Evolutionary conservation across 2,113 vertebrate genomes (phyloP).

Genomic region (Psophia crepitans): DNA sequence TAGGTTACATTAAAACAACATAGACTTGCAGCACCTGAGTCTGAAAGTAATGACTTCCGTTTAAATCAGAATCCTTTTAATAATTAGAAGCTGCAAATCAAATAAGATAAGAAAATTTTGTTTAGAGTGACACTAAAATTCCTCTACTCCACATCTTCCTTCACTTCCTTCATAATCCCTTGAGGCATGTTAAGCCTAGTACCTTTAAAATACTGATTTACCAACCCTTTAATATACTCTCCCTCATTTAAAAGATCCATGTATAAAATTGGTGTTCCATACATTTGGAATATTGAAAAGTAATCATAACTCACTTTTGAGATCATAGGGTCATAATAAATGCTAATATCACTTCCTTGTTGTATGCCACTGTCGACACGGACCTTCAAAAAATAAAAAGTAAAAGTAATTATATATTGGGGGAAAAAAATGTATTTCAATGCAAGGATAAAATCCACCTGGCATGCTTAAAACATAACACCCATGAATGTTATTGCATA

Average conservation of each 20-base stretch:
- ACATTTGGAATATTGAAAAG: background rate
- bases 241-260: background rate
- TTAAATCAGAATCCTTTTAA: background rate
- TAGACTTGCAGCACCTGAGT: background rate
- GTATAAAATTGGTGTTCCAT: background rate
- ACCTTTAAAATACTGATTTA: background rate
- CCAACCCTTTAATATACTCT: background rate
- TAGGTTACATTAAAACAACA: background rate
- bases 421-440: background rate
- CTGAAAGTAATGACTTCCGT: background rate
- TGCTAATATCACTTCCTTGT: constrained; percentile 98
- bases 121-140: background rate
- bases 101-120: background rate
- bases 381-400: constrained; percentile 76
- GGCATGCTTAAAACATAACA: background rate
- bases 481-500: background rate
- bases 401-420: background rate
- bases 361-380: constrained; percentile 96
- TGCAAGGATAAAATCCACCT: background rate
- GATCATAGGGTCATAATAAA: constrained; percentile 99
- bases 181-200: background rate
- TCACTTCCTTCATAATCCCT: background rate
- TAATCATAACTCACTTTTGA: constrained; percentile 89
- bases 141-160: background rate
- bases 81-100: background rate